These are phyloP conservation scores for Noctilio leporinus DNA, from an alignment of 2,113 vertebrate genomes.

Conservation along the genomic window DNA sequence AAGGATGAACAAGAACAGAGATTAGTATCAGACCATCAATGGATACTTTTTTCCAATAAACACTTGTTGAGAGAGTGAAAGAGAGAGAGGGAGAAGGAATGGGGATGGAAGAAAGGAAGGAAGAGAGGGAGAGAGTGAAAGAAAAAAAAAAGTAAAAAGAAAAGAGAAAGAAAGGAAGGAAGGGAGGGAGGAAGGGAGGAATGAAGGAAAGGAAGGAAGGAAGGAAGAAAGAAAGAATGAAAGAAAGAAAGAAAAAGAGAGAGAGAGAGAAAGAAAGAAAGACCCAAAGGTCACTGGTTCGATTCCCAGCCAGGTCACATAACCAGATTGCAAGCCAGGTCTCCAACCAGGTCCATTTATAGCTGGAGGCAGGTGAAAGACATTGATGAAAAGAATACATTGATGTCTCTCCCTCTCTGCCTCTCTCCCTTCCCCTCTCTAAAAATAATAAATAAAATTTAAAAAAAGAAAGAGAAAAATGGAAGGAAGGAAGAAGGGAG, in stretches of 20 bases:
- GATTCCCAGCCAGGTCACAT: too few relatives aligned
- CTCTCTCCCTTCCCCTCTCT: too few relatives aligned
- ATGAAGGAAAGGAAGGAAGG: background rate
- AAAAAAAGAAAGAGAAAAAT: accelerated
- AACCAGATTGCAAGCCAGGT: too few relatives aligned
- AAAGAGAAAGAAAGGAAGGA: accelerated
- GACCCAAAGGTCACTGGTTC: too few relatives aligned
- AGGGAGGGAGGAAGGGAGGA: background rate
- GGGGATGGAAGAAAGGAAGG: background rate
- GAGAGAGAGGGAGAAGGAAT: background rate
- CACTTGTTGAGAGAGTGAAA: background rate
- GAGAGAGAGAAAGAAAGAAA: too few relatives aligned
- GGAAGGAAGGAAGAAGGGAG: background rate
- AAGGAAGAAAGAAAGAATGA: background rate
- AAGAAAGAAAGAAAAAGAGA: accelerated
- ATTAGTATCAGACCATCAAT: background rate
- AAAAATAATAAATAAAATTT: too few relatives aligned
- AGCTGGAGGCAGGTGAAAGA: too few relatives aligned
- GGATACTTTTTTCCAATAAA: background rate
- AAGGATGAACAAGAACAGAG: background rate
- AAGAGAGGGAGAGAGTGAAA: too few relatives aligned
- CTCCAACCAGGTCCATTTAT: too few relatives aligned
- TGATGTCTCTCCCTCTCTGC: too few relatives aligned
- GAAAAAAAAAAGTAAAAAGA: accelerated
- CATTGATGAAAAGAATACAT: too few relatives aligned